Conservation (phyloP, 2,888 invertebrate genomes). For the Heliconius charithonia region DNA sequence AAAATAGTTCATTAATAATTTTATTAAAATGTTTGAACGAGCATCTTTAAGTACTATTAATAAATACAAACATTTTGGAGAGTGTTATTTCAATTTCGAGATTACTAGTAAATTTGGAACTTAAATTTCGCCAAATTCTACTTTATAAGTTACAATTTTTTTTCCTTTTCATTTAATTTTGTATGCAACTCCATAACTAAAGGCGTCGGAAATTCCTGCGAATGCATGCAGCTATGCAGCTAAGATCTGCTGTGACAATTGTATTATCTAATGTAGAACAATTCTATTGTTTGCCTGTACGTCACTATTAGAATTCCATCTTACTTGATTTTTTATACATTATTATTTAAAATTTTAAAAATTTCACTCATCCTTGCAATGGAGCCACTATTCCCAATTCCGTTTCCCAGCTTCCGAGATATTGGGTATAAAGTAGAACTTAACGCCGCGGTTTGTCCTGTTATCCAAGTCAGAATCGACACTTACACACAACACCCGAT, state of each 20-base stretch:
- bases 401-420: neutral
- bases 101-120: too few relatives aligned
- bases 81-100: too few relatives aligned
- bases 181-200: slow-evolving; percentile 32
- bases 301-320: slow-evolving; percentile 5
- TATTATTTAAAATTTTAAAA: neutral
- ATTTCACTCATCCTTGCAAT: neutral
- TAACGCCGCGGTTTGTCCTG: neutral
- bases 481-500: too few relatives aligned
- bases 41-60: too few relatives aligned
- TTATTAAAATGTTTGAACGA: too few relatives aligned
- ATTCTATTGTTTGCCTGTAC: slow-evolving; percentile 15
- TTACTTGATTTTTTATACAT: neutral
- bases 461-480: neutral
- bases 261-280: slow-evolving; percentile 18
- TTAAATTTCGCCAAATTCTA: neutral
- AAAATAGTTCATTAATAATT: too few relatives aligned
- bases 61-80: too few relatives aligned
- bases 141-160: slow-evolving; percentile 20
- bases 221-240: slow-evolving; percentile 30
- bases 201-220: slow-evolving; percentile 36
- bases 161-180: slow-evolving; percentile 39
- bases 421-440: neutral
- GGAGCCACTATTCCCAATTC: neutral
- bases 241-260: slow-evolving; percentile 20